Base-by-base conservation (phyloP, 1,140 invertebrate species). In the Dendrolimus kikuchii region DNA sequence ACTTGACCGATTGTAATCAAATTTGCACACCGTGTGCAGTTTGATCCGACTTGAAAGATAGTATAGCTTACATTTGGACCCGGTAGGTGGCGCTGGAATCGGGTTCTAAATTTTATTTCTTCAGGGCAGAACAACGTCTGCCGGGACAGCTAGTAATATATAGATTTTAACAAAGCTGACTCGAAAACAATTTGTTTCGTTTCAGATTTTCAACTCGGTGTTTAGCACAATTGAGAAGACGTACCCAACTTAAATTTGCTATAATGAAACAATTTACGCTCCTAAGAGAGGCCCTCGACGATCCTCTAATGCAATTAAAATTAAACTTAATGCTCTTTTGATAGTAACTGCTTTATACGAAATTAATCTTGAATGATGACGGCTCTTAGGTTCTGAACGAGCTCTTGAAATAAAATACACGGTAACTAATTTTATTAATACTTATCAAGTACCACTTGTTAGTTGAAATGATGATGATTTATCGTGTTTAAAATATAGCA, bases 301-400 rank as follows among this genome's bases (percentile, higher is more conserved):
- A 40, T 40, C 42, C 55, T 37, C 38, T 60, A 60, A 57, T 59
- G 56, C 59, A 61, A 56, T 59, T 60, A 63, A 64, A 63, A 60
- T 64, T 61, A 53, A 64, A 55, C 54, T 60, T 64, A 49, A 64
- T 67, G 59, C 43, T 57, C 58, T 61, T 64, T 60, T 60, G 61
- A 67, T 64, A 53, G 48, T 45, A 44, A 45, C 45, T 49, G 57
- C 52, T 62, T 61, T 58, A 57, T 57, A 57, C 40, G 53, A 55
- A 59, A 57, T 55, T 59, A 57, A 59, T 57, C 46, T 41, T 57
- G 47, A 55, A 48, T 54, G 40, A 64, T 60, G 61, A 64, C 49
- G 47, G 49, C 46, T 42, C 53, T 61, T 45, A 38, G 54, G 37
- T 47, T 52, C 49, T 59, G 40, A 38, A 46, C 43, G 47, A 55